phyloP scores from a whole-genome alignment of 2,113 vertebrate genomes.

The Alligator mississippiensis region DNA sequence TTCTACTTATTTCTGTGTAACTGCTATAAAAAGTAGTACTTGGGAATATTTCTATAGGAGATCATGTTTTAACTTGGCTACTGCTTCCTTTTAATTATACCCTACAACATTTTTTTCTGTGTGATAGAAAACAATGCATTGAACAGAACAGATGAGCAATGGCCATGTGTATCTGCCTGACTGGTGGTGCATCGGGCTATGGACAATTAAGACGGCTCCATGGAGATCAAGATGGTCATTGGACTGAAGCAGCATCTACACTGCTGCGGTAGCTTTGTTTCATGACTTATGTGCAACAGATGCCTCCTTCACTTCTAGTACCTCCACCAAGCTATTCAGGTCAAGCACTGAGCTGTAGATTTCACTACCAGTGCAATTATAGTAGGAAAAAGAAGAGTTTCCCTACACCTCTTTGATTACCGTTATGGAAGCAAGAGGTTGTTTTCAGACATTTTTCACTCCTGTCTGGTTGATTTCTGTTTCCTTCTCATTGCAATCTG shows the following conservation, averaged over 20 bases:
- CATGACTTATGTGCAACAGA: background rate
- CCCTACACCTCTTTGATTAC: background rate
- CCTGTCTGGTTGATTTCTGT: background rate
- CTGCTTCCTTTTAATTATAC: too few species aligned
- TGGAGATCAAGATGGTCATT: background rate
- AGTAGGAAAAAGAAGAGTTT: background rate
- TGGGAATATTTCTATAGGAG: background rate
- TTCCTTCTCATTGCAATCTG: background rate
- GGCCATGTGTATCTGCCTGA: background rate
- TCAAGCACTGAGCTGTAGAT: background rate
- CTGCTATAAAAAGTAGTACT: background rate
- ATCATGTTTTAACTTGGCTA: background rate
- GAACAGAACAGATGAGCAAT: background rate
- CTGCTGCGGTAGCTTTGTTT: background rate
- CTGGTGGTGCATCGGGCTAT: rapidly evolving
- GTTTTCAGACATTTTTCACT: background rate
- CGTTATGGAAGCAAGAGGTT: background rate
- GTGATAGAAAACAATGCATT: rapidly evolving
- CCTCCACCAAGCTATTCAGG: background rate
- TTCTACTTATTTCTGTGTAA: background rate
- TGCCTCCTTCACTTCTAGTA: rapidly evolving
- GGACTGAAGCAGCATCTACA: background rate
- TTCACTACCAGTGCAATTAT: background rate
- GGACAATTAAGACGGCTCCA: rapidly evolving
- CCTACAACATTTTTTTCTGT: too few species aligned